These are phyloP conservation scores for Oxytorus armatus DNA, from an alignment of 2,888 invertebrate genomes.

Conservation along the genomic window DNA sequence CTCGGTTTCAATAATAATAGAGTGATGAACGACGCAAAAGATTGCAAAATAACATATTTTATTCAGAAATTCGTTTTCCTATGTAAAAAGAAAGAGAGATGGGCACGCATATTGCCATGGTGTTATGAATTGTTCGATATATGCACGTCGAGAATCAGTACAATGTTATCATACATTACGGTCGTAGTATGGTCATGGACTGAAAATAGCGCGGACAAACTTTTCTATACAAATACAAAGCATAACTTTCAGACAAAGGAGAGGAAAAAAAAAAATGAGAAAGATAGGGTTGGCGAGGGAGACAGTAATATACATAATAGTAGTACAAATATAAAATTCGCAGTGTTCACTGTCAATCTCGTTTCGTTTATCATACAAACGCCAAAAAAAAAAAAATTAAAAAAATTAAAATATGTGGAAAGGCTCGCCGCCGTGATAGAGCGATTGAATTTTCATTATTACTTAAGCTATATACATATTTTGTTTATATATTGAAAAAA, in stretches of 20 bases:
- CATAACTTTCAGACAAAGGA: conserved; percentile 37
- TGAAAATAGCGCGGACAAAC: conserved; percentile 38
- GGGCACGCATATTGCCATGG: conserved; percentile 25
- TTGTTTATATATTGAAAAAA: no score
- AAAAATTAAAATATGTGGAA: not conserved
- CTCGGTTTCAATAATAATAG: not conserved
- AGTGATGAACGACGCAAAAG: not conserved
- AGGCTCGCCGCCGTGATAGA: no score
- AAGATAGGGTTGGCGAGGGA: conserved; percentile 3
- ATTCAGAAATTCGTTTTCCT: conserved; percentile 57
- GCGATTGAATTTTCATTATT: conserved; percentile 13
- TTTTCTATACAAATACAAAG: conserved; percentile 49
- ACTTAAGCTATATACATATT: not conserved
- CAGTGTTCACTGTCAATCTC: conserved; percentile 29
- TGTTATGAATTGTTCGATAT: conserved; percentile 45
- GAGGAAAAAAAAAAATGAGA: conserved; percentile 2
- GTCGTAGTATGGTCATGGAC: conserved; percentile 35
- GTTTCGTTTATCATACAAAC: conserved; percentile 27
- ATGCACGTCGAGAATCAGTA: conserved; percentile 16
- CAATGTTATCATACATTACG: conserved; percentile 5
- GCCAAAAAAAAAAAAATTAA: conserved; percentile 7
- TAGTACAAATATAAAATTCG: conserved; percentile 31
- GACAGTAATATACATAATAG: conserved; percentile 4
- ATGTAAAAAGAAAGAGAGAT: conserved; percentile 25
- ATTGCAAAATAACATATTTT: conserved; percentile 51